Evolutionary conservation across 2,797 vertebrate species (phyloP).

Genomic region (Otus scops): DNA sequence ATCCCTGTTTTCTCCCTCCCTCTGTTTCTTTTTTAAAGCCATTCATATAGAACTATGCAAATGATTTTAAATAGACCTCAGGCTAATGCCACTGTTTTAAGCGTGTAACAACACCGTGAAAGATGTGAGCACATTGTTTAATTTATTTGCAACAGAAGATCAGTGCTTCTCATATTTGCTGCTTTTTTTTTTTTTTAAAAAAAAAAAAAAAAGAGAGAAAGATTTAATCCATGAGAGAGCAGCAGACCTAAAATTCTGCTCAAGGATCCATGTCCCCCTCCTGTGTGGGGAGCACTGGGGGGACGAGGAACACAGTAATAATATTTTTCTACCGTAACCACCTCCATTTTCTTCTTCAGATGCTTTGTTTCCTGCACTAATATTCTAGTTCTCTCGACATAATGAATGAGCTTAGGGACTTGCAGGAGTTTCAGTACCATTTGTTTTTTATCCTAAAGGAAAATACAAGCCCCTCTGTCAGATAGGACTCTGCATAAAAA

Average conservation of each 20-base stretch:
- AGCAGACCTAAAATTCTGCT: constrained; percentile 30
- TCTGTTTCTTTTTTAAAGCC: neutral
- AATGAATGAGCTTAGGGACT: constrained; percentile 76
- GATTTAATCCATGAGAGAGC: constrained; percentile 14
- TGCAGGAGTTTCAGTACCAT: constrained; percentile 66
- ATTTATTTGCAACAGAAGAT: constrained; percentile 15
- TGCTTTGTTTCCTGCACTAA: constrained; percentile 51
- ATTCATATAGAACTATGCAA: constrained; percentile 32
- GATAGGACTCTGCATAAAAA: constrained; percentile 71
- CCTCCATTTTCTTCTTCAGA: constrained; percentile 63
- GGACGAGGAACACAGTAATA: constrained; percentile 23
- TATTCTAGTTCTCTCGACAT: constrained; percentile 64
- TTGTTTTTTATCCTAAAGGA: constrained; percentile 76
- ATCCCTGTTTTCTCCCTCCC: neutral
- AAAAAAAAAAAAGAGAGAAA: neutral
- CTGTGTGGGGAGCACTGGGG: neutral
- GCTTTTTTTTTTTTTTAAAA: neutral
- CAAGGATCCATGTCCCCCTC: constrained; percentile 45
- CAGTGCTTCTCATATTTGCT: neutral
- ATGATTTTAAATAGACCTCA: constrained; percentile 47
- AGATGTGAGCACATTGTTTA: constrained; percentile 11
- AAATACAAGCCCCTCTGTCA: constrained; percentile 69
- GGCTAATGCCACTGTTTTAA: constrained; percentile 33
- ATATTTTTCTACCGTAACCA: constrained; percentile 29
- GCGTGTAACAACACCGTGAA: neutral